Base-by-base conservation (phyloP, 2,888 invertebrate species). In the Balanococcus diminutus region DNA sequence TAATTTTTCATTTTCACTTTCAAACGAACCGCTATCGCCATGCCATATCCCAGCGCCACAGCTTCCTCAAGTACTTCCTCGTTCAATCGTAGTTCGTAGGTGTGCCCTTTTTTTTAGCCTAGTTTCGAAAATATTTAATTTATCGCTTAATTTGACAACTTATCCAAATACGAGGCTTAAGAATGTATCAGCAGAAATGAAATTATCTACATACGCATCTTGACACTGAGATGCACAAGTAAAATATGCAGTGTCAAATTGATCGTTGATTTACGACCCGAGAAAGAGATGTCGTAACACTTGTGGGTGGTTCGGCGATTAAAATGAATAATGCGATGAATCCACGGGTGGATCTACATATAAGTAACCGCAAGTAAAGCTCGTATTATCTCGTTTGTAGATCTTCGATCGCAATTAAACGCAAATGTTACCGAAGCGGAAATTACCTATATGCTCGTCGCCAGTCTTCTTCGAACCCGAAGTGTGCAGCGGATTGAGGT, bases 1-100 rank as follows among this genome's bases (percentile, higher is more conserved):
- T 75, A 75, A 32, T 75, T 75, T 75, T 75, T 75, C 36, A 75
- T 32, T 75, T 32, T 75, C 75, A 75, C 75, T 75, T 75, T 75
- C 36, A 28, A 67, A 67, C 32, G 32, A n/a, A 31, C 28, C 28
- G 28, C 67, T 3, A n/a, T 36, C n/a, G 2, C 75, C n/a, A n/a
- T n/a, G n/a, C n/a, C n/a, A n/a, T n/a, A n/a, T n/a, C n/a, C n/a
- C n/a, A n/a, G n/a, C n/a, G n/a, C n/a, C n/a, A n/a, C 25, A 9
- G 36, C 61, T 4, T 2, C 11, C 6, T 22, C n/a, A n/a, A n/a
- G n/a, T n/a, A 61, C 61, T 61, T 61, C 61, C 61, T 61, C 61
- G 61, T 22, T 25, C 16, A 14, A 3, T 51, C 14, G 51, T 14
- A n/a, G n/a, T n/a, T n/a, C n/a, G n/a, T n/a, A n/a, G n/a, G n/a